Percentiles rank a stretch among this genome's conserved stretches.
phyloP scores from a whole-genome alignment of 2,888 invertebrate genomes.

The Caenorhabditis sp. region DNA sequence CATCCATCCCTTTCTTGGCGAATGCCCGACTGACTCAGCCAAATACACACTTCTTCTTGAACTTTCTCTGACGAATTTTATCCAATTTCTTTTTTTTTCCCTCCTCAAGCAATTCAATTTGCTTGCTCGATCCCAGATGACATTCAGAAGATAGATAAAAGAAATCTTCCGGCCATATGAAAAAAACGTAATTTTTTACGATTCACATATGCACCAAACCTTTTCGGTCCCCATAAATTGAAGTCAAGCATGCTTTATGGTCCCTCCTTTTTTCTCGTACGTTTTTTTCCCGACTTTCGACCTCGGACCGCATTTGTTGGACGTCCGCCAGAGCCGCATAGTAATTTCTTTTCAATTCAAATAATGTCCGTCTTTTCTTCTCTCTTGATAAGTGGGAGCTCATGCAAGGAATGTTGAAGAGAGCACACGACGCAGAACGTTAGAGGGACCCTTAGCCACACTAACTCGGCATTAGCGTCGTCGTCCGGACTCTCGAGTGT shows the following conservation, averaged over 20 bases:
- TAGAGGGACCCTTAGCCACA: slow-evolving; percentile 38
- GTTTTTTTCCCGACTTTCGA: slow-evolving; percentile 16
- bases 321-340: not conserved
- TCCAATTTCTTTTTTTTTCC: not conserved
- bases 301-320: not conserved
- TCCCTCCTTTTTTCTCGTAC: slow-evolving; percentile 1
- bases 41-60: too few species aligned
- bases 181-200: slow-evolving; percentile 19
- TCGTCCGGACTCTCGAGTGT: slow-evolving; percentile 42
- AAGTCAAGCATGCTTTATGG: slow-evolving; percentile 45
- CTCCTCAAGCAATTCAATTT: not conserved
- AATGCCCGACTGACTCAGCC: too few species aligned
- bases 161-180: not conserved
- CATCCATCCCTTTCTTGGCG: not conserved
- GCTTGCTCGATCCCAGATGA: not conserved
- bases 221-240: slow-evolving; percentile 4
- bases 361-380: slow-evolving; percentile 26
- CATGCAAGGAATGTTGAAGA: slow-evolving; percentile 8
- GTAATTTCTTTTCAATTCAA: slow-evolving; percentile 40
- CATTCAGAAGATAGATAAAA: not conserved
- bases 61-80: not conserved
- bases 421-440: slow-evolving; percentile 19
- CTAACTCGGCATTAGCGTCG: slow-evolving; percentile 52
- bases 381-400: slow-evolving; percentile 46
- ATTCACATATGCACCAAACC: slow-evolving; percentile 23